Conservation (phyloP, 2,113 vertebrate species). For the Myrmecophaga tridactyla region DNA sequence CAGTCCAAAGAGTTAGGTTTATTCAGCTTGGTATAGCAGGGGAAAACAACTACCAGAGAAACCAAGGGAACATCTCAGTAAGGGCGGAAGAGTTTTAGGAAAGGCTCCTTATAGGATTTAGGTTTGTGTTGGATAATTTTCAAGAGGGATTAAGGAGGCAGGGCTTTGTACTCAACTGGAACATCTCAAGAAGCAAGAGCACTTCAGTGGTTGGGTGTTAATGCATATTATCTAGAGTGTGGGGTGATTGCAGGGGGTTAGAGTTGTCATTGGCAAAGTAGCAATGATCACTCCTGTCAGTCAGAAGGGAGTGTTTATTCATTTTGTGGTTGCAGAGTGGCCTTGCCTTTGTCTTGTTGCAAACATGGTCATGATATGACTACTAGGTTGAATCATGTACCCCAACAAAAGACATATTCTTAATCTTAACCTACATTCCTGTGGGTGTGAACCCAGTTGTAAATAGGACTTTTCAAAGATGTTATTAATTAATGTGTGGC, state of each 20-base stretch:
- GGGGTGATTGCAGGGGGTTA: not conserved
- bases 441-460: too few species aligned
- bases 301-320: not conserved
- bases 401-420: too few species aligned
- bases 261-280: not conserved
- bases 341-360: not conserved
- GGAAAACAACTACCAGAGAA: not conserved
- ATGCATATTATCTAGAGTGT: not conserved
- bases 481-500: too few species aligned
- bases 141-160: not conserved
- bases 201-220: not conserved
- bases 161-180: not conserved
- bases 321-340: not conserved
- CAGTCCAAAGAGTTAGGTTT: not conserved
- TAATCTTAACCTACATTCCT: too few species aligned
- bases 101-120: not conserved
- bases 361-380: not conserved
- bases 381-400: too few species aligned
- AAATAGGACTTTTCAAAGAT: too few species aligned
- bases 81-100: not conserved
- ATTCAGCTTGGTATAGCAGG: not conserved
- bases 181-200: not conserved
- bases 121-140: not conserved
- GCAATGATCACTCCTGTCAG: not conserved
- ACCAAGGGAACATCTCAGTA: accelerated